Base-by-base conservation (phyloP, 2,797 vertebrate genomes). In the Myiotriccus ornatus region DNA sequence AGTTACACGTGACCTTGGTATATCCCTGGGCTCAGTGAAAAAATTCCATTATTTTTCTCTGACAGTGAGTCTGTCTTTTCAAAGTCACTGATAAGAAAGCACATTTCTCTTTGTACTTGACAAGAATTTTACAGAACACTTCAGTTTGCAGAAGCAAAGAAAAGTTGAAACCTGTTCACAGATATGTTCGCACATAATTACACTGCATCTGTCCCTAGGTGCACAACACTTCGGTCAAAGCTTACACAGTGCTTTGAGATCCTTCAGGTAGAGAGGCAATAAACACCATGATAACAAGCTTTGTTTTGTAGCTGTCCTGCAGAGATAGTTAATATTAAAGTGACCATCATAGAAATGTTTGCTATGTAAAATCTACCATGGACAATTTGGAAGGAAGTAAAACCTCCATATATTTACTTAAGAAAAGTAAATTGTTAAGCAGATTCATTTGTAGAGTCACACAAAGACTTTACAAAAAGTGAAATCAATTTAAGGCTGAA, bases 281-380 rank as follows among this genome's bases (percentile, higher is more conserved):
- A 80, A 69, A 74, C 23, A 27, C 12, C 10, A 16, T 5, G 3
- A 75, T 16, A 49, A 67, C 37, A 70, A 69, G 39, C 10, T 5
- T 35, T 52, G 9, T 18, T 89, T 81, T 55, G 14, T 28, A 82
- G 14, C 12, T 28, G 9, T 50, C 9, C 34, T 69, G 39, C 8
- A 76, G 39, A 7, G 1, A 35, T 25, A 60, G 25, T 43, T 70
- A 49, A 44, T 22, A 22, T 15, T 52, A 46, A 83, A 80, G 4
- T 4, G 3, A 8, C 8, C 15, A 32, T 39, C 7, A 68, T 0
- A 37, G 20, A 89, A 90, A 90, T 52, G 41, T 24, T 15, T 67
- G 19, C 32, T 49, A 2, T 4, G 0, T 47, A 34, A n/a, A 76
- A 59, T 41, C 22, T 76, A 10, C 19, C 1, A 0, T 22, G 2